Percentiles rank a stretch among this genome's conserved stretches.
These are phyloP conservation scores for Camelus bactrianus DNA, from an alignment of 2,113 vertebrate genomes.

Conservation along the genomic window DNA sequence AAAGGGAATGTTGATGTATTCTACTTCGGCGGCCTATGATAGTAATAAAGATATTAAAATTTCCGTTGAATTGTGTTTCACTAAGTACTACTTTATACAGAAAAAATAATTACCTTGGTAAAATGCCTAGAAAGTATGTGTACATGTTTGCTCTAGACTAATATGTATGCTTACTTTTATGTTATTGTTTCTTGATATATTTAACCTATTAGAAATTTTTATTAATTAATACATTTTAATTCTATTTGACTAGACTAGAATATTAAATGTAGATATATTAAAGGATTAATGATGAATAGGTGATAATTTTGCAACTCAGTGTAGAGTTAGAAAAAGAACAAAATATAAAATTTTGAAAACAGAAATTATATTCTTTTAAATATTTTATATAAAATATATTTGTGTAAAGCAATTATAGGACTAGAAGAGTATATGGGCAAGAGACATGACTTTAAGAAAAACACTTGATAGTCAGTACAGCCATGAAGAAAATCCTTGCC, in stretches of 20 bases:
- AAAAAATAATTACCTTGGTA: constrained; percentile 55
- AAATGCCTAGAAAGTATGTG: constrained; percentile 30
- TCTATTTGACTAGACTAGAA: constrained; percentile 19
- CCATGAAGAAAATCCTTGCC: constrained; percentile 59
- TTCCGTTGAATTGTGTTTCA: constrained; percentile 16
- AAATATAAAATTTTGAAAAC: constrained; percentile 12
- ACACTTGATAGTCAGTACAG: constrained; percentile 11
- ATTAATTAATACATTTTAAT: constrained; percentile 54
- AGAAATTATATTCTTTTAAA: background rate
- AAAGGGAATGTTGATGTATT: background rate
- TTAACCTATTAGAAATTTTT: constrained; percentile 30
- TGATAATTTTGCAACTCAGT: constrained; percentile 27
- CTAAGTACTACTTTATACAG: background rate
- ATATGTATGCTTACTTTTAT: background rate
- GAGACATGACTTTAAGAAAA: background rate
- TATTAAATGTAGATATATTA: constrained; percentile 30
- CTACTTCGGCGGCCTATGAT: background rate
- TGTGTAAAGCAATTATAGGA: background rate
- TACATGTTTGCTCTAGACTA: constrained; percentile 9
- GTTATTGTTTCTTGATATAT: constrained; percentile 15
- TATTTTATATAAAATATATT: background rate
- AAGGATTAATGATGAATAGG: constrained; percentile 44
- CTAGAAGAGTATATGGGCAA: background rate
- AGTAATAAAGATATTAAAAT: constrained; percentile 1
- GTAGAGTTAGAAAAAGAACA: background rate